A percentile compares a stretch with the other conserved stretches of the same genome.
Conservation (phyloP, 2,888 invertebrate genomes). For the Phania funesta region DNA sequence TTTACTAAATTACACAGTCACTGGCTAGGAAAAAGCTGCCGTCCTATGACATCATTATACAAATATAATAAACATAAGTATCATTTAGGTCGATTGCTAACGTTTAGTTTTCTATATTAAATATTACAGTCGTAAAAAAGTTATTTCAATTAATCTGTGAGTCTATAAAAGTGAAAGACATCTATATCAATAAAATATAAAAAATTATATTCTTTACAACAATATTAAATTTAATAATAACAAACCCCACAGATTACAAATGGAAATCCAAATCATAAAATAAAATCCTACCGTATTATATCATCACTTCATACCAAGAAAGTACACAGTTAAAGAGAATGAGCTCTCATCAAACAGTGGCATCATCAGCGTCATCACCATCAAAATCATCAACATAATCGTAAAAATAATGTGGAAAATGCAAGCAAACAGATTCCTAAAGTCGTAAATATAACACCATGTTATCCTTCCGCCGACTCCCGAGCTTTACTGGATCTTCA, state of each 20-base stretch:
- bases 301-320: conserved; percentile 32
- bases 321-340: not conserved
- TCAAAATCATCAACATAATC: conserved; percentile 66
- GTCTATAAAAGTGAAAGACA: conserved; percentile 6
- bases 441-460: conserved; percentile 67
- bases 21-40: no score
- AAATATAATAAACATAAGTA: conserved; percentile 19
- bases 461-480: conserved; percentile 48
- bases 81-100: conserved; percentile 39
- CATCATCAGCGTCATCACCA: conserved; percentile 55
- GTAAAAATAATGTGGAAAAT: conserved; percentile 67
- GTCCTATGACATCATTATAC: not conserved
- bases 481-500: not conserved
- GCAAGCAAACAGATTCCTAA: conserved; percentile 63
- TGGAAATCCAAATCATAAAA: conserved; percentile 40
- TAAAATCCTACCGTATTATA: conserved; percentile 47
- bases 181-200: conserved; percentile 48
- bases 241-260: conserved; percentile 53
- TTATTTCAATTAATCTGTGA: conserved; percentile 57
- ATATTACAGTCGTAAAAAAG: conserved; percentile 39
- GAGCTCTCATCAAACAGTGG: conserved; percentile 64
- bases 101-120: conserved; percentile 25
- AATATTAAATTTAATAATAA: conserved; percentile 52
- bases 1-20: no score
- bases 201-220: conserved; percentile 44